Evolutionary conservation across 2,888 invertebrate species (phyloP).

Genomic region (Aleiodes alternator): DNA sequence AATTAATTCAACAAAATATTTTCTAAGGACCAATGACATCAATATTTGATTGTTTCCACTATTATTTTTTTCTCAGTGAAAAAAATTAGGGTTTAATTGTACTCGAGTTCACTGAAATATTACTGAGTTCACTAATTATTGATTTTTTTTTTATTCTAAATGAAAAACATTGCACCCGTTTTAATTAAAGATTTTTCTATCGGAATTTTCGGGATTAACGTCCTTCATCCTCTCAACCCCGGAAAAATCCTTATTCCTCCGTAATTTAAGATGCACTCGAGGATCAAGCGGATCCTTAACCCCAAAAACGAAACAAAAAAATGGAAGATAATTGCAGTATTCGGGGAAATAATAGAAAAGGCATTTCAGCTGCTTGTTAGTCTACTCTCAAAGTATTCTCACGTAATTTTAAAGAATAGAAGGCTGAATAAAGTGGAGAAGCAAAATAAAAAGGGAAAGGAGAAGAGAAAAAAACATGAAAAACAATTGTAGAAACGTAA

Average conservation of each 20-base stretch:
- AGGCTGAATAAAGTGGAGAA: not conserved
- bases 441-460: constrained; percentile 19
- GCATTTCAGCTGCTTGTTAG: constrained; percentile 45
- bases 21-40: too few species aligned
- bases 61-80: too few species aligned
- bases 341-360: constrained; percentile 20
- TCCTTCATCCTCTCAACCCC: not conserved
- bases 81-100: too few species aligned
- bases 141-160: too few species aligned
- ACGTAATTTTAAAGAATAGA: constrained; percentile 18
- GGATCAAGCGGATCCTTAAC: constrained; percentile 14
- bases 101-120: too few species aligned
- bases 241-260: not conserved
- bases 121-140: too few species aligned
- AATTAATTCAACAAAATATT: too few species aligned
- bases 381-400: constrained; percentile 34
- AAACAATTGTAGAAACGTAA: constrained; percentile 1
- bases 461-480: not conserved
- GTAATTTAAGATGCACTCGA: not conserved
- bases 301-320: constrained; percentile 2
- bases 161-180: too few species aligned
- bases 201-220: not conserved
- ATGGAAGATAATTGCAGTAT: constrained; percentile 6
- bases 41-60: too few species aligned
- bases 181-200: too few species aligned